These are phyloP conservation scores for Amblyraja radiata DNA, from an alignment of 2,797 vertebrate genomes.

Conservation along the genomic window DNA sequence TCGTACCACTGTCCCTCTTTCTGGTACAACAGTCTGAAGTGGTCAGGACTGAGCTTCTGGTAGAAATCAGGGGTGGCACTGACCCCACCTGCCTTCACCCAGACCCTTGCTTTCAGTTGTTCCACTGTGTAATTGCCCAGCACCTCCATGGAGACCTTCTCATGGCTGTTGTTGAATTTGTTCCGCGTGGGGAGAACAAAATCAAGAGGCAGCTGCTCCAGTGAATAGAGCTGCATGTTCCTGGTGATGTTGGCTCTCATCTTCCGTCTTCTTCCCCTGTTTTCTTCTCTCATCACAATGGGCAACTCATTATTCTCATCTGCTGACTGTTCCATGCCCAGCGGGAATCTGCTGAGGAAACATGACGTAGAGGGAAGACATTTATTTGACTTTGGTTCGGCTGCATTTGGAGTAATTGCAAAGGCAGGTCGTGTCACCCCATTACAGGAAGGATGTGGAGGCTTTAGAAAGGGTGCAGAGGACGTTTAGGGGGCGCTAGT, in stretches of 20 bases:
- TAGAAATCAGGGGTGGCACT: conserved; percentile 81
- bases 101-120: conserved; percentile 89
- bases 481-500: too few relatives aligned
- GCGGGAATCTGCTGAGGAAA: conserved; percentile 49
- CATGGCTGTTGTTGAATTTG: conserved; percentile 59
- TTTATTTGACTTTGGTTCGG: too few relatives aligned
- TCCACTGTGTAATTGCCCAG: conserved; percentile 88
- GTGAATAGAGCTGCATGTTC: conserved; percentile 54
- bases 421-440: too few relatives aligned
- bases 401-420: too few relatives aligned
- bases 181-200: conserved; percentile 78
- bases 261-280: conserved; percentile 73
- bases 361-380: background rate
- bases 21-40: conserved; percentile 89
- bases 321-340: conserved; percentile 73
- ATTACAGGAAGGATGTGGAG: too few relatives aligned
- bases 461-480: too few relatives aligned
- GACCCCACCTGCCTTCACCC: conserved; percentile 79
- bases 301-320: conserved; percentile 63
- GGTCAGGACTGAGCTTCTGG: conserved; percentile 74
- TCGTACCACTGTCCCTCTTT: conserved; percentile 93
- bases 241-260: conserved; percentile 74
- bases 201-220: conserved; percentile 82
- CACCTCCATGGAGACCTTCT: conserved; percentile 71
- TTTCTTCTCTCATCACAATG: conserved; percentile 73